Percentiles rank a stretch among this genome's conserved stretches.
phyloP scores from a whole-genome alignment of 2,797 vertebrate genomes.

The Manis pentadactyla region DNA sequence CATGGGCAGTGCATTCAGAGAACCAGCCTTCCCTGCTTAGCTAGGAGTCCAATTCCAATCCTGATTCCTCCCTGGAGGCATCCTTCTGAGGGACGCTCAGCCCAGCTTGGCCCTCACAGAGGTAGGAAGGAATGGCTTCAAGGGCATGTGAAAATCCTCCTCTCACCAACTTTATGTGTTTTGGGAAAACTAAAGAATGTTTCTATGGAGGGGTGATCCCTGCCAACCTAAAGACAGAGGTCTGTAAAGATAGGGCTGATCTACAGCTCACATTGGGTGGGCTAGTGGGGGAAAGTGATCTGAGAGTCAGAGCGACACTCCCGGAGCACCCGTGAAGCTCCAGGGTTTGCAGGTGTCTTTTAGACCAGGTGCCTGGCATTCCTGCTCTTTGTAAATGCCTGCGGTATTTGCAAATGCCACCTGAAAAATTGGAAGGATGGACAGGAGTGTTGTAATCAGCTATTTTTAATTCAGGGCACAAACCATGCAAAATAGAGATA shows the following conservation, averaged over 20 bases:
- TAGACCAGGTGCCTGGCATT: background rate
- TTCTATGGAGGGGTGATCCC: background rate
- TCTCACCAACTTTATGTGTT: background rate
- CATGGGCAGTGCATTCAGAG: background rate
- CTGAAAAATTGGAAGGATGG: background rate
- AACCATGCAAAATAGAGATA: background rate
- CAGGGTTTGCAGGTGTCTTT: background rate
- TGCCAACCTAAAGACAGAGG: background rate
- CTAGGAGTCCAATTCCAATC: background rate
- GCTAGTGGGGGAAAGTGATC: background rate
- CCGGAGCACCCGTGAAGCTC: background rate
- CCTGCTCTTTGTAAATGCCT: background rate
- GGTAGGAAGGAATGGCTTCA: background rate
- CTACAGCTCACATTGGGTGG: background rate
- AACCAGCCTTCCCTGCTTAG: background rate
- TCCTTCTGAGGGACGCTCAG: background rate
- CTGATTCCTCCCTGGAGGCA: background rate
- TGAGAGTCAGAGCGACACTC: background rate
- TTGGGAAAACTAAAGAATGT: background rate
- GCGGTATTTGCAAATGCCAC: background rate
- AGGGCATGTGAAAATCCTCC: background rate
- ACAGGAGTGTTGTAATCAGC: background rate
- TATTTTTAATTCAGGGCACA: background rate
- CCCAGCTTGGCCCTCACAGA: background rate
- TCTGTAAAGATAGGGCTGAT: background rate